Evolutionary conservation across 2,113 vertebrate genomes (phyloP), one percentile per base, ranked within the genome.

Genomic region (Pipra filicauda): DNA sequence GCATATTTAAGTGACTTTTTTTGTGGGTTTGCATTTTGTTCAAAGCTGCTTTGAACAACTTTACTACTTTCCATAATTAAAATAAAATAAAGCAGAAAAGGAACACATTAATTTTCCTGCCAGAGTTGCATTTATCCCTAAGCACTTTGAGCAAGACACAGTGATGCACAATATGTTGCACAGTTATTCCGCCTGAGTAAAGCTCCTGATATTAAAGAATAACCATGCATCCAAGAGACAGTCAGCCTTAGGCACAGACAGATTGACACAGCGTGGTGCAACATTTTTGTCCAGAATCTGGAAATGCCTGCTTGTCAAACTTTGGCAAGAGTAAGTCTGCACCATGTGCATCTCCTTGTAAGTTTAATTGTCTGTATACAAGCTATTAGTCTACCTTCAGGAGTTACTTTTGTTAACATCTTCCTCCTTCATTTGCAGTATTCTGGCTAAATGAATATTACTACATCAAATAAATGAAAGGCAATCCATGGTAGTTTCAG

Each of bases 201-300:
- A 85, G 59, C 69, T 93, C 61, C 61, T 64, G 62, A 61, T 94
- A 94, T 57, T 94, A 69, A 95, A 84, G 91, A 94, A 92, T 54
- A 93, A 51, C 65, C 74, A 82, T 71, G 93, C 91, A 94, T 96
- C 67, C 85, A 94, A 96, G 70, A 96, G 92, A 94, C 92, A 95
- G 71, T 35, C 64, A 94, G 91, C 52, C 92, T 83, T 67, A 93
- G 92, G 93, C 13, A 0, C 51, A 88, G 94, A 91, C 96, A 97
- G 95, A 97, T 93, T 97, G 96, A 94, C 96, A 96, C 97, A 97
- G 96, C 74, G 0, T 95, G 94, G 59, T 81, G 81, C 87, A 93
- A 85, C 77, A 39, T 74, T 96, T 91, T 85, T 78, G 67, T 95
- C 91, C 88, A 96, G 85, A 89, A 92, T 75, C 64, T 88, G 67